Evolutionary conservation across 2,888 invertebrate genomes (phyloP).

Genomic region (Hecatera dysodea): DNA sequence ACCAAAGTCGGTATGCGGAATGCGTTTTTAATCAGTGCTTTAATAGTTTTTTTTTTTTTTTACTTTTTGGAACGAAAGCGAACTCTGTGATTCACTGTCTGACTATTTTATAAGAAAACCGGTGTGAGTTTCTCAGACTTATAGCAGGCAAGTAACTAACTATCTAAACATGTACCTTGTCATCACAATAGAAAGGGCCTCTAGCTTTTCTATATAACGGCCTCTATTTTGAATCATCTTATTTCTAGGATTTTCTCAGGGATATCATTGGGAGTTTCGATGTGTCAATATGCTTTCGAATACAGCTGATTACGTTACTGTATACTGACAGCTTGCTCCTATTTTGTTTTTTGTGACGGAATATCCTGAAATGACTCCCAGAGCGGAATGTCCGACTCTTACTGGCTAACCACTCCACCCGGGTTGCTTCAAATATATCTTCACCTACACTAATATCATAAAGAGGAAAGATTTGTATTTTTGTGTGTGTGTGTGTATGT

Average conservation of each 20-base stretch:
- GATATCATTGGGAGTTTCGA: background rate
- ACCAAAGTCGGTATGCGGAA: constrained; percentile 57
- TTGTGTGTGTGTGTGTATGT: no score
- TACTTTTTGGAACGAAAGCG: constrained; percentile 34
- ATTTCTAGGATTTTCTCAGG: background rate
- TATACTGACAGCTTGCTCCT: background rate
- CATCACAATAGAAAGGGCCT: background rate
- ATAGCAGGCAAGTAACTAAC: background rate
- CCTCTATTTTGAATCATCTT: constrained; percentile 10
- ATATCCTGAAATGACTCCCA: no score
- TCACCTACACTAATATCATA: no score
- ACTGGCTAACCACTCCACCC: no score
- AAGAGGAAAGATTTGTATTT: no score
- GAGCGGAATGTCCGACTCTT: no score
- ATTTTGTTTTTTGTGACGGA: background rate
- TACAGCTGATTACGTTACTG: background rate
- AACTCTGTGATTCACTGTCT: constrained; percentile 59
- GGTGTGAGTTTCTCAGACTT: constrained; percentile 10
- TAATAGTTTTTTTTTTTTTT: constrained; percentile 39
- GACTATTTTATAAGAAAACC: constrained; percentile 37
- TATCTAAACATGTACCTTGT: background rate
- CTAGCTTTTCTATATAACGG: background rate
- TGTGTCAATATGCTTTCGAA: background rate
- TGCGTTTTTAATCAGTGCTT: constrained; percentile 57
- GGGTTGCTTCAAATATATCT: background rate